Percentiles rank a stretch among this genome's conserved stretches.
Conservation (phyloP, 2,797 vertebrate genomes). For the Cynodonichthys magdalenae region DNA sequence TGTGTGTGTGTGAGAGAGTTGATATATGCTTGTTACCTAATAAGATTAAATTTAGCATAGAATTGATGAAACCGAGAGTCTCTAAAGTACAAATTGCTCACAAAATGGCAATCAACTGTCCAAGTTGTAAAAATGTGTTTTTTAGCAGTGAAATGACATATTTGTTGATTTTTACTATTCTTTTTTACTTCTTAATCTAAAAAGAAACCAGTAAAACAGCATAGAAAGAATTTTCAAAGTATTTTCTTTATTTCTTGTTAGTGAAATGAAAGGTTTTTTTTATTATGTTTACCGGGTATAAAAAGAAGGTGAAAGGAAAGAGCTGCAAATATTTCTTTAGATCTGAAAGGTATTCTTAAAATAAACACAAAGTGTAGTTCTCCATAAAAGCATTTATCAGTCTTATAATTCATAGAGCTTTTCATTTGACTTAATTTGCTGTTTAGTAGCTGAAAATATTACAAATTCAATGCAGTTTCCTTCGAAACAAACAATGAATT, state of each 20-base stretch:
- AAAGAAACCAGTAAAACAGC: too few species aligned
- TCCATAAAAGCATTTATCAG: slow-evolving; percentile 10
- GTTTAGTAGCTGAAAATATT: slow-evolving; percentile 10
- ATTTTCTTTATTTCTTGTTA: too few species aligned
- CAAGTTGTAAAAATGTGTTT: neutral
- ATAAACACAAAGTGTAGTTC: slow-evolving; percentile 15
- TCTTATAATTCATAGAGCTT: neutral
- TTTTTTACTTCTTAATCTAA: too few species aligned
- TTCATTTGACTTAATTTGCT: slow-evolving; percentile 4
- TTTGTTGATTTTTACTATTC: neutral
- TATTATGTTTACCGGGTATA: too few species aligned
- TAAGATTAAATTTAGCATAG: slow-evolving; percentile 49
- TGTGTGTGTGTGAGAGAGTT: neutral
- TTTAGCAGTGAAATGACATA: neutral
- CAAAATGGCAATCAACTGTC: slow-evolving; percentile 20
- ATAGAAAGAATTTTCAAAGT: too few species aligned
- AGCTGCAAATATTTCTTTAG: neutral
- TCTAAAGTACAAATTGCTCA: slow-evolving; percentile 40
- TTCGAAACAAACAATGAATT: slow-evolving; percentile 36
- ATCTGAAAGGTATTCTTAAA: neutral
- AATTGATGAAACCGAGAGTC: slow-evolving; percentile 41
- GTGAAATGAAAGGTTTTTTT: too few species aligned
- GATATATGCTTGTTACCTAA: slow-evolving; percentile 49
- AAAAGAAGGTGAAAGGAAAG: neutral
- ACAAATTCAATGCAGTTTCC: slow-evolving; percentile 20